Conservation (phyloP, 1,140 invertebrate species). For the Holotrichia oblita region DNA sequence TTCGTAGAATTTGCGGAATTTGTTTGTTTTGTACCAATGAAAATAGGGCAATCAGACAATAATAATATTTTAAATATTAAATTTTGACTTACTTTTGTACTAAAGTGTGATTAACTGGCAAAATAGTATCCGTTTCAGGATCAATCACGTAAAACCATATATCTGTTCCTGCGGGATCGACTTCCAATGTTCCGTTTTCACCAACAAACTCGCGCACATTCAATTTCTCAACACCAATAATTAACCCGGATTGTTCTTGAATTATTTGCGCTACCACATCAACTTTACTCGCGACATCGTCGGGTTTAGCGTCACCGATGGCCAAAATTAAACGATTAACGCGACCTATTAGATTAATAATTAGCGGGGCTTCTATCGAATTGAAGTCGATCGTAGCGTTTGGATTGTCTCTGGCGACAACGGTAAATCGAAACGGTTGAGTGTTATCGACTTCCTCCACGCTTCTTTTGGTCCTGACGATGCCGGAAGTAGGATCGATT, state of each 20-base stretch:
- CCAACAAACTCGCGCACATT: constrained; percentile 73
- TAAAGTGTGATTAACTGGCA: constrained; percentile 74
- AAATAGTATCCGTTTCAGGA: constrained; percentile 78
- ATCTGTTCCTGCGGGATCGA: constrained; percentile 79
- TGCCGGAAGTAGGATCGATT: constrained; percentile 77
- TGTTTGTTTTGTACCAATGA: too few relatives aligned
- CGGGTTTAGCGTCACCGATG: constrained; percentile 77
- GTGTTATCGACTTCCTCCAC: constrained; percentile 73
- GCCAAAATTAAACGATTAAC: constrained; percentile 80
- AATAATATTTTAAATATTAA: too few relatives aligned
- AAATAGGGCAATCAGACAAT: too few relatives aligned
- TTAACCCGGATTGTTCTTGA: constrained; percentile 76
- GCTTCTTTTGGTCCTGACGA: constrained; percentile 75
- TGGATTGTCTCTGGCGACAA: constrained; percentile 81
- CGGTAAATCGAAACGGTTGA: constrained; percentile 76
- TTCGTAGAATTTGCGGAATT: too few relatives aligned
- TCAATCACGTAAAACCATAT: constrained; percentile 89
- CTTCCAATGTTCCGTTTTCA: constrained; percentile 78
- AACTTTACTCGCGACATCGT: constrained; percentile 72
- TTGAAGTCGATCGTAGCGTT: constrained; percentile 69
- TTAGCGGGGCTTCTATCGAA: constrained; percentile 65
- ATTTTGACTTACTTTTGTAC: constrained; percentile 75
- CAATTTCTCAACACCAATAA: constrained; percentile 82
- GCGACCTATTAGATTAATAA: constrained; percentile 72
- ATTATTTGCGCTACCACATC: constrained; percentile 73